Evolutionary conservation across 2,113 vertebrate genomes (phyloP), one percentile per base, ranked within the genome.

Genomic region (Polypterus senegalus): DNA sequence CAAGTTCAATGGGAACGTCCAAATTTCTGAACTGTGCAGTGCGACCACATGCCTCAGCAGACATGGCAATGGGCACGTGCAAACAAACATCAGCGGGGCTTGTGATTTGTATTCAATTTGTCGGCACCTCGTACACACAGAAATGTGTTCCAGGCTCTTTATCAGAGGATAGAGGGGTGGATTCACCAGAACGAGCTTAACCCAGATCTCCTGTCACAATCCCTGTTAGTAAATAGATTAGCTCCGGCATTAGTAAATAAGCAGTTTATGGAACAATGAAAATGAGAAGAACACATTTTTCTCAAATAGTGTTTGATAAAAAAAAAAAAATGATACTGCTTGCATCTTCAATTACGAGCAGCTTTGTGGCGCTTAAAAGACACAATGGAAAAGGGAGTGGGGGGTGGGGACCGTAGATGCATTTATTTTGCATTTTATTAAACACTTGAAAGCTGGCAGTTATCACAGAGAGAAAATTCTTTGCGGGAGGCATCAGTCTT

Each of bases 391-490:
- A 75, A 71, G 51, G 70, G 58, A 73, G 74, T 69, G 76, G 51
- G 61, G 47, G 63, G 70, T 72, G 65, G 67, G 64, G 73, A 70
- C 72, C 73, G 72, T 78, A 75, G 77, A 77, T 79, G 76, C 77
- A 72, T 78, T 83, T 85, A 80, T 84, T 83, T 85, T 82, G 81
- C 82, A 84, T 86, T 76, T 79, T 84, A 81, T 83, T 84, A 85
- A 84, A 77, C 81, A 87, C 83, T 84, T 84, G 83, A 85, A 84
- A 86, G 84, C 68, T 49, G 10, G 67, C 73, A 65, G 76, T 73
- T 79, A 75, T 69, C 61, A 67, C 74, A 81, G 80, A 81, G 72
- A 73, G 75, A 74, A 48, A 74, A 77, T 78, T 71, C 58, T 64
- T 63, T 60, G 54, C 62, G 67, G 66, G 66, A 69, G 63, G 49